Evolutionary conservation across 2,797 vertebrate genomes (phyloP).

Genomic region (Xiphophorus birchmanni): DNA sequence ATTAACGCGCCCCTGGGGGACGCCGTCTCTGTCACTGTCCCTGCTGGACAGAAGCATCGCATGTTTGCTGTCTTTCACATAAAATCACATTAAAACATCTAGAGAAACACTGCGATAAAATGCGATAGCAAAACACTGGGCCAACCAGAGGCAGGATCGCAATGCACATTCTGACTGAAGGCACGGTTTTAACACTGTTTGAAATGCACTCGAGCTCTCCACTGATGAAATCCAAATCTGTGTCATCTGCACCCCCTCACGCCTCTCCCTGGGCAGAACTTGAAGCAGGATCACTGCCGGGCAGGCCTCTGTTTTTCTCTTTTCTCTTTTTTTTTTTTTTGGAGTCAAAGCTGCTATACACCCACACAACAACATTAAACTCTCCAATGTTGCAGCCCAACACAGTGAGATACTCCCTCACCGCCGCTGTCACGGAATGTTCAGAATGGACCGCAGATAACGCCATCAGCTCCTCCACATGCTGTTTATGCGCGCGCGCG

Average conservation of each 20-base stretch:
- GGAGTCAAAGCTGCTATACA: constrained; percentile 12
- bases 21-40: background rate
- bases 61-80: background rate
- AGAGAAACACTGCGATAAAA: background rate
- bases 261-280: constrained; percentile 20
- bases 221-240: constrained; percentile 36
- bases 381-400: constrained; percentile 39
- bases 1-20: background rate
- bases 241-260: constrained; percentile 20
- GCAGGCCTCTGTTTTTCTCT: constrained; percentile 22
- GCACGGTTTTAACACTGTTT: constrained; percentile 21
- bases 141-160: background rate
- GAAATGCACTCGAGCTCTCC: constrained; percentile 21
- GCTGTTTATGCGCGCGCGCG: constrained; percentile 52
- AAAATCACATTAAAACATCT: background rate
- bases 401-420: constrained; percentile 54
- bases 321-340: no score
- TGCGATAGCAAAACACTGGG: background rate
- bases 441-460: constrained; percentile 68
- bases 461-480: constrained; percentile 59
- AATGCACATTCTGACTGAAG: constrained; percentile 6
- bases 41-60: background rate
- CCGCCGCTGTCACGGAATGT: constrained; percentile 69
- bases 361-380: constrained; percentile 35
- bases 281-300: constrained; percentile 15